phyloP scores from a whole-genome alignment of 2,113 vertebrate species.

The Callipepla californica region DNA sequence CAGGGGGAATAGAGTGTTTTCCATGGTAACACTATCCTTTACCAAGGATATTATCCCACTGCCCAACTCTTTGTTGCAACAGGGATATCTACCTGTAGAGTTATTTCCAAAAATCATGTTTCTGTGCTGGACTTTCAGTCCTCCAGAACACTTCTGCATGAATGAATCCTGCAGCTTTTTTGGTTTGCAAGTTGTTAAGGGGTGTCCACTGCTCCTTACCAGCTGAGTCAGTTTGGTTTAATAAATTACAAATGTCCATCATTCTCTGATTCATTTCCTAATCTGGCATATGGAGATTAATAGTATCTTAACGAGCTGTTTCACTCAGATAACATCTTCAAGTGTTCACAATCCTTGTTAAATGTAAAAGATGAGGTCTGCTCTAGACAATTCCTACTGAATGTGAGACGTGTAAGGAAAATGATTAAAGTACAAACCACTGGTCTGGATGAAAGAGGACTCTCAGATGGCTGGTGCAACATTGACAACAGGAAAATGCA shows the following conservation, averaged over 20 bases:
- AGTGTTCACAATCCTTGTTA: neutral
- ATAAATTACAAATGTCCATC: slow-evolving; percentile 22
- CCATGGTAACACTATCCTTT: neutral
- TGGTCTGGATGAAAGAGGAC: neutral
- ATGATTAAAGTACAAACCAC: neutral
- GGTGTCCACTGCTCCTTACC: neutral
- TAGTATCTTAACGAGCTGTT: neutral
- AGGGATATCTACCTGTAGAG: neutral
- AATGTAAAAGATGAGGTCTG: slow-evolving; percentile 2
- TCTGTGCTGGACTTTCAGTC: neutral
- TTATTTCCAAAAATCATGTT: neutral
- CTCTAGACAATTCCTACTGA: neutral
- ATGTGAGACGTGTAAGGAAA: neutral
- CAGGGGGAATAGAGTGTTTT: neutral
- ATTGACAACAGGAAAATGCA: neutral
- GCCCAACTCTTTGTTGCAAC: neutral
- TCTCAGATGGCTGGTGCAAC: neutral
- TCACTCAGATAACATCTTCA: neutral
- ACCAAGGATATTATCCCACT: neutral
- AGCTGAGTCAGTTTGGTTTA: neutral
- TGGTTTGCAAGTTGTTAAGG: neutral
- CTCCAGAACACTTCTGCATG: neutral
- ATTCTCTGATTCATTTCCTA: slow-evolving; percentile 21
- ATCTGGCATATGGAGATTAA: slow-evolving; percentile 28
- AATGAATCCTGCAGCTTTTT: neutral